phyloP scores from a whole-genome alignment of 2,888 invertebrate genomes.

The Coenonympha glycerion region DNA sequence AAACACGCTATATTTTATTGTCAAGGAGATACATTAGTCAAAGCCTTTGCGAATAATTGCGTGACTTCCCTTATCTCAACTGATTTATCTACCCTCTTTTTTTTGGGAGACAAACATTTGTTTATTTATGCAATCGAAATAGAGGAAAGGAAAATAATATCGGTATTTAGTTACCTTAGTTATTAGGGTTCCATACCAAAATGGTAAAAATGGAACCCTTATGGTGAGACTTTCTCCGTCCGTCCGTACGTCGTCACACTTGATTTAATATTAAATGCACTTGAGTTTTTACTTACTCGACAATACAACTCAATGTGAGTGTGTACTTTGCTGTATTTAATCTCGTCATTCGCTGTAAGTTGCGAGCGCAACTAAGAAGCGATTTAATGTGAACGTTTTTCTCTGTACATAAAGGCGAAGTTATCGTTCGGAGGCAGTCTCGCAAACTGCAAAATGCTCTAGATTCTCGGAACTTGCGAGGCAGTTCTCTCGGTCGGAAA shows the following conservation, averaged over 20 bases:
- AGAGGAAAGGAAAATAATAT: background rate
- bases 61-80: slow-evolving; percentile 42
- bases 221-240: too few relatives aligned
- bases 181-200: too few relatives aligned
- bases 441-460: slow-evolving; percentile 69
- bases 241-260: too few relatives aligned
- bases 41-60: slow-evolving; percentile 64
- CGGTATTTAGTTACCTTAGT: too few relatives aligned
- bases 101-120: background rate
- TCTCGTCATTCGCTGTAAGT: slow-evolving; percentile 27
- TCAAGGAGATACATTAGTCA: slow-evolving; percentile 71
- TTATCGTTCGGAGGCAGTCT: slow-evolving; percentile 46
- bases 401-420: slow-evolving; percentile 55
- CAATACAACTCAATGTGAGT: slow-evolving; percentile 18
- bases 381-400: slow-evolving; percentile 45
- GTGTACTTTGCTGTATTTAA: slow-evolving; percentile 29
- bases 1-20: slow-evolving; percentile 70
- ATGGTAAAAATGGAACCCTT: too few relatives aligned
- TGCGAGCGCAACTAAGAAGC: slow-evolving; percentile 28
- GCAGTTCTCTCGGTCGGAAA: slow-evolving; percentile 47
- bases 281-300: slow-evolving; percentile 13
- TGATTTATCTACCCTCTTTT: slow-evolving; percentile 7
- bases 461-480: slow-evolving; percentile 67
- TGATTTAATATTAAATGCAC: background rate
- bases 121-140: background rate